Conservation (phyloP, 1,140 invertebrate species). For the Limonius californicus region DNA sequence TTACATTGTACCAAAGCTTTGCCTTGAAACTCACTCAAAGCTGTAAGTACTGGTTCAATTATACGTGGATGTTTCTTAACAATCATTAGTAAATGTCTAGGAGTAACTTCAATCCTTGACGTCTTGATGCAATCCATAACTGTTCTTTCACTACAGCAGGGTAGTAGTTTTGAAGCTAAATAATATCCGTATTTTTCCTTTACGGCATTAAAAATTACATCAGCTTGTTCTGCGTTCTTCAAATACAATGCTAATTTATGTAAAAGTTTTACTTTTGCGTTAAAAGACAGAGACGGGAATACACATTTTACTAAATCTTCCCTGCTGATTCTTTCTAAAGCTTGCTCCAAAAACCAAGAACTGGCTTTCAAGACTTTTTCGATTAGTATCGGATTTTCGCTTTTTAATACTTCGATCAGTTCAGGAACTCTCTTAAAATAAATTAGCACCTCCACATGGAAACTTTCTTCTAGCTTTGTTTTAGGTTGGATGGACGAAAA, state of each 20-base stretch:
- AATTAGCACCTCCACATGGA: background rate
- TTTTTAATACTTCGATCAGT: background rate
- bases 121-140: background rate
- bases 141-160: background rate
- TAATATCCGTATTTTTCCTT: background rate
- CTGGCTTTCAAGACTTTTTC: background rate
- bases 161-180: background rate
- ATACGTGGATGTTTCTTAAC: background rate
- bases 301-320: background rate
- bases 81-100: background rate
- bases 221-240: background rate
- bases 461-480: background rate
- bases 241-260: background rate
- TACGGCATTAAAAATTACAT: background rate
- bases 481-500: background rate
- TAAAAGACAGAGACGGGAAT: background rate
- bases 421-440: background rate
- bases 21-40: background rate
- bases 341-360: background rate
- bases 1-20: background rate
- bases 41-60: background rate
- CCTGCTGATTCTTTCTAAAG: background rate
- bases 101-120: background rate
- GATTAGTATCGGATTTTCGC: background rate
- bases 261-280: background rate